Conservation (phyloP, 2,888 invertebrate genomes). For the Callyntrura sp. region DNA sequence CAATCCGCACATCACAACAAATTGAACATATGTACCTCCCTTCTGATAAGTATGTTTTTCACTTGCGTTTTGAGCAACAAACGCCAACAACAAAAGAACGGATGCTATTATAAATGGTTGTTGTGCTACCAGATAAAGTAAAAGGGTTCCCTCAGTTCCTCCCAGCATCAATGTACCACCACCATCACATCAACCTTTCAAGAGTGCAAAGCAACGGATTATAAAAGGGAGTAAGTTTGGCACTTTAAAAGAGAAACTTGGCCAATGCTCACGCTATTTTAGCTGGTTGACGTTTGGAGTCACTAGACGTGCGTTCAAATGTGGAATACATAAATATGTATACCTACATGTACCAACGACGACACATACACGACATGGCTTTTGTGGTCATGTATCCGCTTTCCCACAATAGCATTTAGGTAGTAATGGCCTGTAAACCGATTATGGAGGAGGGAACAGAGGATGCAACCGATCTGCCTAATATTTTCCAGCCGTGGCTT, state of each 20-base stretch:
- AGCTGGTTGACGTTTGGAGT: constrained; percentile 19
- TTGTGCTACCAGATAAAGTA: constrained; percentile 42
- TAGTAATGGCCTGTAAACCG: constrained; percentile 66
- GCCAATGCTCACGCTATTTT: constrained; percentile 25
- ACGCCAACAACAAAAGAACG: constrained; percentile 48
- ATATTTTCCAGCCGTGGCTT: constrained; percentile 48
- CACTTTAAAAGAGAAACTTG: constrained; percentile 21
- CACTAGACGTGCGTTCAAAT: background rate
- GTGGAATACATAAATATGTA: background rate
- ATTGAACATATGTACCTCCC: constrained; percentile 64
- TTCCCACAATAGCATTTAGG: constrained; percentile 3
- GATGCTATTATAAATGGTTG: constrained; percentile 46
- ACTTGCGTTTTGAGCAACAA: constrained; percentile 35
- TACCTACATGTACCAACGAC: background rate
- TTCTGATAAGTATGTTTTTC: background rate
- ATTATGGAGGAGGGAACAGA: constrained; percentile 49
- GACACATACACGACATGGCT: too few species aligned
- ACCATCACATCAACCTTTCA: background rate
- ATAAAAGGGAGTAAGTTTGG: constrained; percentile 14
- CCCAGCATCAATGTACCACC: background rate
- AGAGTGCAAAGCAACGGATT: constrained; percentile 17
- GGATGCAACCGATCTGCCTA: constrained; percentile 59
- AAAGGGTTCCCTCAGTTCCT: constrained; percentile 1
- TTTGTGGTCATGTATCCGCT: background rate
- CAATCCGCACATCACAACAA: constrained; percentile 69